Conservation (phyloP, 2,113 vertebrate species). For the Archocentrus centrarchus region DNA sequence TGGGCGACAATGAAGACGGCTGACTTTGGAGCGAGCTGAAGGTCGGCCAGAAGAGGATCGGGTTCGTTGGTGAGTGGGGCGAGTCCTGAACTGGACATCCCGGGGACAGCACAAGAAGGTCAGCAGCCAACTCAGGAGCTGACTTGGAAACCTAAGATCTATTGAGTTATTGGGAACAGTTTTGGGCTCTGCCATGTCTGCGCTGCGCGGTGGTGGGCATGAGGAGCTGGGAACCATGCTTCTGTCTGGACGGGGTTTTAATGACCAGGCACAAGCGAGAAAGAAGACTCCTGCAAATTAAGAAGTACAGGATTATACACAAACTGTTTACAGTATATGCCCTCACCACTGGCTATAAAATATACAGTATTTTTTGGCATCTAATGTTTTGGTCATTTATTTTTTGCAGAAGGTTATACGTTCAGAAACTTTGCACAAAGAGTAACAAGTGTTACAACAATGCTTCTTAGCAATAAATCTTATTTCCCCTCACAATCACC, state of each 20-base stretch:
- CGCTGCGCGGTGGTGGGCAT: not conserved
- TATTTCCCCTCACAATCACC: too few species aligned
- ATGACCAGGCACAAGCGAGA: not conserved
- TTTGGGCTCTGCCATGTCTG: not conserved
- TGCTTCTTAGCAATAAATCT: too few species aligned
- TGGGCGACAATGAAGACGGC: too few species aligned
- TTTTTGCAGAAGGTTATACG: not conserved
- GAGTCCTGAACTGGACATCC: too few species aligned
- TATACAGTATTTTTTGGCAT: not conserved
- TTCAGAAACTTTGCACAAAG: too few species aligned
- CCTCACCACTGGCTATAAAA: not conserved
- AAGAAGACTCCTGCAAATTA: not conserved
- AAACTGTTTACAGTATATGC: not conserved
- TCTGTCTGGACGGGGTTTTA: not conserved
- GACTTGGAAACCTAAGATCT: not conserved
- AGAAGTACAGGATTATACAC: not conserved
- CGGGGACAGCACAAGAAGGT: not conserved
- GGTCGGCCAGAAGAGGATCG: too few species aligned
- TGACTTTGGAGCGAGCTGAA: too few species aligned
- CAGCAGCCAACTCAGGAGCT: not conserved
- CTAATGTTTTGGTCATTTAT: not conserved
- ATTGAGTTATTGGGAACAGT: not conserved
- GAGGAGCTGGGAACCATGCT: not conserved
- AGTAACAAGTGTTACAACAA: too few species aligned
- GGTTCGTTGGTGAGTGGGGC: too few species aligned